Conservation (phyloP, 2,888 invertebrate genomes). For the Brachylomia viminalis region DNA sequence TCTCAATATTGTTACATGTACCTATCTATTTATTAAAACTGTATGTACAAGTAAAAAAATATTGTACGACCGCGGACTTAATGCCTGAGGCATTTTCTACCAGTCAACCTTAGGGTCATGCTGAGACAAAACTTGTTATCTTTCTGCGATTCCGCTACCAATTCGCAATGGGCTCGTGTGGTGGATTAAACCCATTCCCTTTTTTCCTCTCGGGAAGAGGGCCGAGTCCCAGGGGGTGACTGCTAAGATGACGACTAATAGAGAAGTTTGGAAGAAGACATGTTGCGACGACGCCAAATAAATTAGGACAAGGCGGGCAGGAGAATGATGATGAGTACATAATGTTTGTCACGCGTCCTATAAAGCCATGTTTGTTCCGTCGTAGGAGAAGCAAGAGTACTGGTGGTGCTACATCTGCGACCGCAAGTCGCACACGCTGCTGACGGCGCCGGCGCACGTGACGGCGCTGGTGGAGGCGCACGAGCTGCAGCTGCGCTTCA, state of each 20-base stretch:
- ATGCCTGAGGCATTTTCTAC: too few species aligned
- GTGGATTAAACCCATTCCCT: background rate
- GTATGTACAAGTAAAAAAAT: too few species aligned
- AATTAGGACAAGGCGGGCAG: background rate
- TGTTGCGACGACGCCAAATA: background rate
- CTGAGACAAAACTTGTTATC: background rate
- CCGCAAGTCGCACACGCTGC: slow-evolving; percentile 96
- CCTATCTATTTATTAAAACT: too few species aligned
- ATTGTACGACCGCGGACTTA: too few species aligned
- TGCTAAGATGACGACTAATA: background rate
- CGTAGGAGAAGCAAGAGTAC: slow-evolving; percentile 96
- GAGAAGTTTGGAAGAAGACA: background rate
- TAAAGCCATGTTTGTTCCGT: slow-evolving; percentile 5
- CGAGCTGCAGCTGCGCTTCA: slow-evolving; percentile 98
- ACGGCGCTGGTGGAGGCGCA: slow-evolving; percentile 97
- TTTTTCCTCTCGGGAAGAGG: background rate
- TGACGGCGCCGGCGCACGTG: slow-evolving; percentile 98
- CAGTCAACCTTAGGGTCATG: too few species aligned
- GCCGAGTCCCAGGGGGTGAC: background rate
- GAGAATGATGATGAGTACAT: background rate
- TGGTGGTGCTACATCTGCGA: slow-evolving; percentile 99
- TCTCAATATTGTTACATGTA: background rate
- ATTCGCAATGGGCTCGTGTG: background rate
- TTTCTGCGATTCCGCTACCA: background rate
- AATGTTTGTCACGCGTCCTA: background rate